A percentile compares a stretch with the other conserved stretches of the same genome.
Conservation (phyloP, 1,140 invertebrate genomes). For the Zaprionus vittiger region DNA sequence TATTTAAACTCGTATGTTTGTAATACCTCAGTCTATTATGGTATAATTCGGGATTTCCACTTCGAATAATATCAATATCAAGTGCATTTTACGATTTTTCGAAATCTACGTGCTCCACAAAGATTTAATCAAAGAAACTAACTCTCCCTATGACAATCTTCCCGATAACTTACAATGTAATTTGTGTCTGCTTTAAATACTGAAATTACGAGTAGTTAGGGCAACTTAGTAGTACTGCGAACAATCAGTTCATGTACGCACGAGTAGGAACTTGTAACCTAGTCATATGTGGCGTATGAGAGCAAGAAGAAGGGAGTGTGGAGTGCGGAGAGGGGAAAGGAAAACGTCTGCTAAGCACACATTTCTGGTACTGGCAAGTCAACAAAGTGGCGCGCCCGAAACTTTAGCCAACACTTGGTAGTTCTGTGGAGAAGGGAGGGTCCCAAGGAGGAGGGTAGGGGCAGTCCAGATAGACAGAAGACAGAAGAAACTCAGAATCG, state of each 20-base stretch:
- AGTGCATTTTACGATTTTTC: too few species aligned
- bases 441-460: too few species aligned
- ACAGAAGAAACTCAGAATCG: slow-evolving; percentile 35
- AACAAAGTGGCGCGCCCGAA: slow-evolving; percentile 73
- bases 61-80: too few species aligned
- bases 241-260: slow-evolving; percentile 18
- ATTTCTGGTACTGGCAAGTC: slow-evolving; percentile 68
- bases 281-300: background rate
- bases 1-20: too few species aligned
- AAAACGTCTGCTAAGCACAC: slow-evolving; percentile 57
- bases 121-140: background rate
- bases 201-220: slow-evolving; percentile 25
- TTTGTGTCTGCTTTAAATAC: slow-evolving; percentile 30
- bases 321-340: background rate
- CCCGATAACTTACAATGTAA: background rate
- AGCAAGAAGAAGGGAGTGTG: background rate
- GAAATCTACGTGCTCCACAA: background rate
- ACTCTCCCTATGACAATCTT: background rate
- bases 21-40: too few species aligned
- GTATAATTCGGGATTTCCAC: too few species aligned
- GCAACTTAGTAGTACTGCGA: slow-evolving; percentile 28
- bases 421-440: slow-evolving; percentile 8
- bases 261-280: background rate
- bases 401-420: slow-evolving; percentile 74
- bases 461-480: slow-evolving; percentile 24